These are phyloP conservation scores for Pterocles orientalis DNA, from an alignment of 2,113 vertebrate genomes.

Conservation along the genomic window DNA sequence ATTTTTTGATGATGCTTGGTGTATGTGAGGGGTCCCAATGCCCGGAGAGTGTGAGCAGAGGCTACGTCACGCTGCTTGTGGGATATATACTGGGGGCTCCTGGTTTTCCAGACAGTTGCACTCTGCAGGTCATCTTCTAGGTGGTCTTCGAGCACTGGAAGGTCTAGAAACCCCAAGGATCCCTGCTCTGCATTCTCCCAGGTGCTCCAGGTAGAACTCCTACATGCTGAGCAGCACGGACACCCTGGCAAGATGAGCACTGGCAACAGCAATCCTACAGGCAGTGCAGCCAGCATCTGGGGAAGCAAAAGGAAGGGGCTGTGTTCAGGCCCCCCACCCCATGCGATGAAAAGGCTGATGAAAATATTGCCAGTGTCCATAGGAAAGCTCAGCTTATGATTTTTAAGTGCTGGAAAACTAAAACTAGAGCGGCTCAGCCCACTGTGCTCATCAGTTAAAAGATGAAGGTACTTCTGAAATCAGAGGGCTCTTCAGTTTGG, in stretches of 20 bases:
- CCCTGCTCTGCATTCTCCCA: background rate
- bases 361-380: background rate
- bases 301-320: background rate
- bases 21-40: background rate
- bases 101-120: background rate
- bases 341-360: background rate
- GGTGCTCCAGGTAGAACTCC: background rate
- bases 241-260: background rate
- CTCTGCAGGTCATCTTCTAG: background rate
- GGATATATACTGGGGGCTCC: background rate
- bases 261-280: background rate
- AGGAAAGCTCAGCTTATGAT: background rate
- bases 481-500: background rate
- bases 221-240: background rate
- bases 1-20: background rate
- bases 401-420: background rate
- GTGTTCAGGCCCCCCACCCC: background rate
- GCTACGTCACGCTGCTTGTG: background rate
- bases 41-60: background rate
- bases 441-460: background rate
- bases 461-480: background rate
- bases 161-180: background rate
- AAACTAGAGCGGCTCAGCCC: background rate
- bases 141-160: background rate
- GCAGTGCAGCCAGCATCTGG: background rate